Base-by-base conservation (phyloP, 2,888 invertebrate species). In the Linnaemya tessellans region DNA sequence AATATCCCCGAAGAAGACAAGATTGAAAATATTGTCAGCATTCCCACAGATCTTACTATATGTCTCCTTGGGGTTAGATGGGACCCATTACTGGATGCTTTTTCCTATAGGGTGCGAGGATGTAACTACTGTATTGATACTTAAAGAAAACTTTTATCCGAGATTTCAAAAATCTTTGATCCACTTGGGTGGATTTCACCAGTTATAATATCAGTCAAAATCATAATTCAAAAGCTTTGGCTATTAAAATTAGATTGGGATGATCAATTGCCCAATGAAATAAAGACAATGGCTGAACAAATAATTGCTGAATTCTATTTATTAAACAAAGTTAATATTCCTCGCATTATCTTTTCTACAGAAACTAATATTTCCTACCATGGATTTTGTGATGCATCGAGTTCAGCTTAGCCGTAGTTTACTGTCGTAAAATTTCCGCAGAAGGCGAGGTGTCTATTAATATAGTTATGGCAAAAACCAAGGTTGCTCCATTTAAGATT, bases 131-230 rank as follows among this genome's bases (percentile, higher is more conserved):
- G 22, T 20, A 46, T 78, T 10, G 71, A 73, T 22, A 80, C 80
- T 3, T 75, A 81, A 35, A 54, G 75, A 41, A 68, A 75, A 15
- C 7, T 75, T 4, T n/a, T 81, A 18, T 75, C 81, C 18, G 75
- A 81, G 43, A 81, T 81, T 11, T 81, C 68, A 10, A 80, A 73
- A 67, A 80, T 80, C 49, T 73, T 73, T 22, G 65, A 80, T 5
- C 73, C 65, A 1, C 58, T 80, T 54, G 64, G 71, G 11, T 73
- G 71, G 56, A 65, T 80, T 8, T 70, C 62, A 4, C 79, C 70
- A 51, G 70, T 54, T 3, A 79, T 70, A 51, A 30, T 62, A 20
- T 18, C 62, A 1, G 43, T 79, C 10, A 79, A 79, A 51, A 79
- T 79, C 4, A 56, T 70, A 10, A 79, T 79, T 9, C 70, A 54